phyloP scores from a whole-genome alignment of 2,888 invertebrate genomes.

The Hirtodrosophila cameraria region DNA sequence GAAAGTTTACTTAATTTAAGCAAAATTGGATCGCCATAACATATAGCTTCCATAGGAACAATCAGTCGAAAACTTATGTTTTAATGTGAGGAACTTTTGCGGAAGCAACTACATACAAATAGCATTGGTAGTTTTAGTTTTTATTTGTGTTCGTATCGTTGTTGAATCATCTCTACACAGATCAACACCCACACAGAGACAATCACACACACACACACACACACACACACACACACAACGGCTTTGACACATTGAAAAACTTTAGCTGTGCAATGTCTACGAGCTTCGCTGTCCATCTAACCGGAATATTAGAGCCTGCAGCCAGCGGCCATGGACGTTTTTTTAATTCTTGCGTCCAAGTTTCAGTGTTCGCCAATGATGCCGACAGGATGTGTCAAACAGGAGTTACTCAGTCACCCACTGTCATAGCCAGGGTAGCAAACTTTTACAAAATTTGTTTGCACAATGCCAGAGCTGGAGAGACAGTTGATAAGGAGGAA shows the following conservation, averaged over 20 bases:
- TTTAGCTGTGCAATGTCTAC: slow-evolving; percentile 24
- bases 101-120: too few species aligned
- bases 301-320: slow-evolving; percentile 33
- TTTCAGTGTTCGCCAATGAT: slow-evolving; percentile 36
- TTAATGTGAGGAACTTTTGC: too few species aligned
- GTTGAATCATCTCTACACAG: neutral
- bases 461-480: slow-evolving; percentile 17
- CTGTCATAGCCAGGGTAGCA: slow-evolving; percentile 1
- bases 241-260: slow-evolving; percentile 27
- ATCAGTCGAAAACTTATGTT: too few species aligned
- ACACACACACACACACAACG: neutral
- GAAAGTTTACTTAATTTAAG: too few species aligned
- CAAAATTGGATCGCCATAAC: too few species aligned
- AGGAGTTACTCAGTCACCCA: slow-evolving; percentile 30
- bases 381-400: slow-evolving; percentile 69
- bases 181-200: neutral
- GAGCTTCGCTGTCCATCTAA: slow-evolving; percentile 16
- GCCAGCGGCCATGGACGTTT: neutral
- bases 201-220: neutral
- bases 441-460: slow-evolving; percentile 57
- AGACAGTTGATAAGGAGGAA: slow-evolving; percentile 4
- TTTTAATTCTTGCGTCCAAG: slow-evolving; percentile 35
- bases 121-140: too few species aligned
- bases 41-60: too few species aligned
- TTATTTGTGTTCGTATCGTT: slow-evolving; percentile 4